These are phyloP conservation scores for Eciton burchellii DNA, from an alignment of 1,140 invertebrate species.

Conservation along the genomic window DNA sequence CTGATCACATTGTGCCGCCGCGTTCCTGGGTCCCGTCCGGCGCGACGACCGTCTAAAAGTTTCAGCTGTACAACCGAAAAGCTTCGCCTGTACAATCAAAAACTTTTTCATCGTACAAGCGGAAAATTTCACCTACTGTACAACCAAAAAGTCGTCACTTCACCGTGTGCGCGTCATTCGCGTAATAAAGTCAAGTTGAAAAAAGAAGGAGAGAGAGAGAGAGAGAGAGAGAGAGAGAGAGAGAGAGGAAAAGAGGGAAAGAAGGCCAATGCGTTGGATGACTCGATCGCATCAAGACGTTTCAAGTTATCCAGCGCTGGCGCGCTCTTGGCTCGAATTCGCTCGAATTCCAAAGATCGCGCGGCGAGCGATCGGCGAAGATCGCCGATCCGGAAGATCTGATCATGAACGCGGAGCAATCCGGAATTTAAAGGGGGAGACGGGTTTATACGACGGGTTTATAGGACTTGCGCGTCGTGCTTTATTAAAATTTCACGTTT, in stretches of 20 bases:
- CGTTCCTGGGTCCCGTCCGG: conserved; percentile 34
- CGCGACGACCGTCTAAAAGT: background rate
- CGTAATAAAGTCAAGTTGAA: background rate
- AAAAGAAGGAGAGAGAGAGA: background rate
- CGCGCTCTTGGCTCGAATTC: conserved; percentile 57
- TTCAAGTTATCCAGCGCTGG: conserved; percentile 49
- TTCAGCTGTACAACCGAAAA: too few species aligned
- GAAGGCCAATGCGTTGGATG: too few species aligned
- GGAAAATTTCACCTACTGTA: too few species aligned
- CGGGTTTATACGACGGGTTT: background rate
- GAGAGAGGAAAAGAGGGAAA: too few species aligned
- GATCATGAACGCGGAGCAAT: too few species aligned
- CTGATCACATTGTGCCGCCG: conserved; percentile 42
- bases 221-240: background rate
- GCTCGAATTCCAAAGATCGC: conserved; percentile 34
- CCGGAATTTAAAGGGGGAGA: background rate
- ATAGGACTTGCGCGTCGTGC: background rate
- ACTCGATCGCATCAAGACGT: conserved; percentile 47
- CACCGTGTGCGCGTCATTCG: conserved; percentile 12
- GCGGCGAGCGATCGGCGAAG: background rate
- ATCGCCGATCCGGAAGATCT: background rate
- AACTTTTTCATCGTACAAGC: too few species aligned
- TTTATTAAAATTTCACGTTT: background rate
- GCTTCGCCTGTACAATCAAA: too few species aligned
- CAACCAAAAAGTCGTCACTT: too few species aligned